These are phyloP conservation scores for Dinocampus coccinellae DNA, from an alignment of 2,888 invertebrate species.

Conservation along the genomic window DNA sequence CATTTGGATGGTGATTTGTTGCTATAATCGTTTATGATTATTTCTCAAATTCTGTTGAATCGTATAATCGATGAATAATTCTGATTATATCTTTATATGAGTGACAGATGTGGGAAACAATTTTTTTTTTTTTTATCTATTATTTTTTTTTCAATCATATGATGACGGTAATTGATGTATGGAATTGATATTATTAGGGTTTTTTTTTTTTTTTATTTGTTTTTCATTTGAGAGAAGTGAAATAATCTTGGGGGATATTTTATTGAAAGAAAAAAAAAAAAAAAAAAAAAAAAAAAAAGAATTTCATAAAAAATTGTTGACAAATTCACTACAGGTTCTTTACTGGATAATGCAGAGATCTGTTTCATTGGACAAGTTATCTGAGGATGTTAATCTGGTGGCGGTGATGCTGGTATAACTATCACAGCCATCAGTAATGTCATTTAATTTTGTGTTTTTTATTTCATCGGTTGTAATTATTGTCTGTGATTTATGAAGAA, in stretches of 20 bases:
- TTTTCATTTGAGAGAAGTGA: too few species aligned
- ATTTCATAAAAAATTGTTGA: too few species aligned
- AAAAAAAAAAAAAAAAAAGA: too few species aligned
- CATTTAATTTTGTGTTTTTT: not conserved
- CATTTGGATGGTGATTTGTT: conserved; percentile 19
- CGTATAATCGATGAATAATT: not conserved
- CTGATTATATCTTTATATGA: not conserved
- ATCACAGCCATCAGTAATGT: not conserved
- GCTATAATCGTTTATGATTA: conserved; percentile 1
- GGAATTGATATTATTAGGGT: too few species aligned
- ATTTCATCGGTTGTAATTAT: not conserved
- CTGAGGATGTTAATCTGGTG: not conserved
- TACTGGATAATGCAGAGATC: not conserved
- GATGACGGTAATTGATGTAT: too few species aligned
- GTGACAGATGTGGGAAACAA: not conserved
- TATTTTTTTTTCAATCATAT: too few species aligned
- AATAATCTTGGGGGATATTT: too few species aligned
- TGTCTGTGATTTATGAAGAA: not conserved
- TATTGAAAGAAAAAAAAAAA: too few species aligned
- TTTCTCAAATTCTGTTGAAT: not conserved
- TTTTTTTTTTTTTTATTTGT: not conserved
- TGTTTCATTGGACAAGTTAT: not conserved
- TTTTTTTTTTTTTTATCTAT: too few species aligned
- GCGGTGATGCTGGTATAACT: not conserved
- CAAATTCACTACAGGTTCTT: not conserved